Conservation (phyloP, 2,888 invertebrate genomes). For the Drosophila helvetica region DNA sequence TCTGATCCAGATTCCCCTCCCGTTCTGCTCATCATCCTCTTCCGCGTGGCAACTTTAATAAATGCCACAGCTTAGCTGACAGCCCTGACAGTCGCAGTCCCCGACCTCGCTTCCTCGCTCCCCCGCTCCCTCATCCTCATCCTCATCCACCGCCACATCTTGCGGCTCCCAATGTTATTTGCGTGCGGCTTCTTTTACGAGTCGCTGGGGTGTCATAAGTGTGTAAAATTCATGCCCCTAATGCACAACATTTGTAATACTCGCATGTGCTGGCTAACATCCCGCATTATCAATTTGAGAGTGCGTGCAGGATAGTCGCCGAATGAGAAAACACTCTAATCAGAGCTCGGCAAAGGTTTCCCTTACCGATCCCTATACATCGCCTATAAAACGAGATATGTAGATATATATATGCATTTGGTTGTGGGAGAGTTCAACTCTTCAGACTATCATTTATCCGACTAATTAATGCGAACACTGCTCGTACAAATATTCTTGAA, state of each 20-base stretch:
- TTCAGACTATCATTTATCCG: too few relatives aligned
- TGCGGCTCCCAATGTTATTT: constrained; percentile 63
- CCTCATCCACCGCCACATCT: constrained; percentile 23
- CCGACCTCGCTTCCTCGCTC: neutral
- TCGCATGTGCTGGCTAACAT: constrained; percentile 33
- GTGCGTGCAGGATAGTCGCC: constrained; percentile 6
- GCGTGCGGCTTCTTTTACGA: constrained; percentile 70
- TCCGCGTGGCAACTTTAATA: constrained; percentile 74
- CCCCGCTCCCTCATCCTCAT: neutral
- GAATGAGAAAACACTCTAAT: neutral
- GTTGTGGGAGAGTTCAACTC: too few relatives aligned
- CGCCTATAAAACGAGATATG: too few relatives aligned
- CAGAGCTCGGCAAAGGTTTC: neutral
- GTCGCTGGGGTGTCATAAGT: constrained; percentile 72
- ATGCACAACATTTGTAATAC: constrained; percentile 73
- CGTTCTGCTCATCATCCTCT: constrained; percentile 16
- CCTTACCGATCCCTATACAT: neutral
- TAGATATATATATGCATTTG: too few relatives aligned
- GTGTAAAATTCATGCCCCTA: constrained; percentile 72
- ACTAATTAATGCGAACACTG: too few relatives aligned
- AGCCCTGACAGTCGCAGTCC: constrained; percentile 30
- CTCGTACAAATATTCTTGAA: too few relatives aligned
- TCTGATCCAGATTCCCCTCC: constrained; percentile 31
- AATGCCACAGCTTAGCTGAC: constrained; percentile 72
- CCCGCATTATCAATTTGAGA: constrained; percentile 43